Evolutionary conservation across 2,888 invertebrate species (phyloP).

Genomic region (Pammene fasciana): DNA sequence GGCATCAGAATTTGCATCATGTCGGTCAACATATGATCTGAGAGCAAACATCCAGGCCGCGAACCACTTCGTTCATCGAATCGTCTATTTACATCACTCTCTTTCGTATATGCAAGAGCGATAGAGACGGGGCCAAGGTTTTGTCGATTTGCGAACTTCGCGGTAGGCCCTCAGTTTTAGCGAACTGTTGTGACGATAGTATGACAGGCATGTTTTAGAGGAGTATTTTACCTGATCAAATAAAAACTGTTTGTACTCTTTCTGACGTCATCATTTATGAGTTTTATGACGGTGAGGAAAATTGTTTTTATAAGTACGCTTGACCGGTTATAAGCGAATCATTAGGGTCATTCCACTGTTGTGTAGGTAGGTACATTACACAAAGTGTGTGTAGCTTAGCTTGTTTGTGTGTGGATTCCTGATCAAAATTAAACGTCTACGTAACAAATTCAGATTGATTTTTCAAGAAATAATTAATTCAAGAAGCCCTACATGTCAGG

Average conservation of each 20-base stretch:
- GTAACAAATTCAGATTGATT: background rate
- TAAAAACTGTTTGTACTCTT: constrained; percentile 20
- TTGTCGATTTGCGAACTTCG: no score
- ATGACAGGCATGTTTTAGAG: constrained; percentile 5
- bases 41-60: constrained; percentile 29
- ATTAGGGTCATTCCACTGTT: constrained; percentile 12
- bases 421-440: background rate
- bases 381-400: background rate
- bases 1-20: constrained; percentile 37
- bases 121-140: no score
- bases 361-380: no score
- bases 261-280: background rate
- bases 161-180: constrained; percentile 28
- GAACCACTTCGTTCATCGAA: no score
- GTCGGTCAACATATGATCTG: constrained; percentile 30
- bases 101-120: no score
- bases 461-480: background rate
- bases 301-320: background rate
- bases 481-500: no score
- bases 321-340: constrained; percentile 4
- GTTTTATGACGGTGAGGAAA: background rate
- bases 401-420: background rate
- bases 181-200: constrained; percentile 11
- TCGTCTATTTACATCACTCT: no score
- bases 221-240: constrained; percentile 4